phyloP scores from a whole-genome alignment of 2,797 vertebrate species.

The Sciurus carolinensis region DNA sequence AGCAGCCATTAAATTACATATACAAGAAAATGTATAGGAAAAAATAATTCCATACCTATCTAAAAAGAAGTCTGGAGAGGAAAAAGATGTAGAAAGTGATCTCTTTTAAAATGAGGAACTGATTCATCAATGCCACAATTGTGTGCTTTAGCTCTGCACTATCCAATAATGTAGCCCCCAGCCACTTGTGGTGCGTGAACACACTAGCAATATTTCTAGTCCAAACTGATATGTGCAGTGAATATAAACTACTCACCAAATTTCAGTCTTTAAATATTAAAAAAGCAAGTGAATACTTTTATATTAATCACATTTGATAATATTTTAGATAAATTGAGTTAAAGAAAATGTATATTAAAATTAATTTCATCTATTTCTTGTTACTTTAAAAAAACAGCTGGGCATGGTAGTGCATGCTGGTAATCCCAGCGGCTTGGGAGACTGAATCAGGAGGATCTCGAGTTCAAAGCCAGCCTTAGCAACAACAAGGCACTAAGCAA shows the following conservation, averaged over 20 bases:
- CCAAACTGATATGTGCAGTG: neutral
- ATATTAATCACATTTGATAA: neutral
- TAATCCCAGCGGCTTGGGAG: too few species aligned
- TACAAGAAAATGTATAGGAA: neutral
- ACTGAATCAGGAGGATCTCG: too few species aligned
- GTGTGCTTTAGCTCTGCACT: neutral
- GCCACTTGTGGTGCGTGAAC: neutral
- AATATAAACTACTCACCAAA: neutral
- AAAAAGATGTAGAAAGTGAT: neutral
- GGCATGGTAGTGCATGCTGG: too few species aligned
- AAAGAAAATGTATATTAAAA: constrained; percentile 26
- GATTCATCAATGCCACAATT: neutral
- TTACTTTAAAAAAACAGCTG: neutral
- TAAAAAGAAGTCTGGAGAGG: neutral
- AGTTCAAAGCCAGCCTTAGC: too few species aligned
- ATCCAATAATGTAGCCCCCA: neutral
- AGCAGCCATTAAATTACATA: neutral
- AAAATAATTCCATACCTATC: neutral
- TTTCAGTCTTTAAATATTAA: neutral
- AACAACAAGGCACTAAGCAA: too few species aligned
- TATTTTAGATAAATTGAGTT: neutral
- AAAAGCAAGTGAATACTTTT: neutral
- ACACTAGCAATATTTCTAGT: neutral
- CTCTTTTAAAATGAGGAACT: neutral
- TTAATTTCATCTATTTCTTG: neutral